Percentiles rank a stretch among this genome's conserved stretches.
Evolutionary conservation across 2,113 vertebrate species (phyloP).

Genomic region (Catagonus wagneri): DNA sequence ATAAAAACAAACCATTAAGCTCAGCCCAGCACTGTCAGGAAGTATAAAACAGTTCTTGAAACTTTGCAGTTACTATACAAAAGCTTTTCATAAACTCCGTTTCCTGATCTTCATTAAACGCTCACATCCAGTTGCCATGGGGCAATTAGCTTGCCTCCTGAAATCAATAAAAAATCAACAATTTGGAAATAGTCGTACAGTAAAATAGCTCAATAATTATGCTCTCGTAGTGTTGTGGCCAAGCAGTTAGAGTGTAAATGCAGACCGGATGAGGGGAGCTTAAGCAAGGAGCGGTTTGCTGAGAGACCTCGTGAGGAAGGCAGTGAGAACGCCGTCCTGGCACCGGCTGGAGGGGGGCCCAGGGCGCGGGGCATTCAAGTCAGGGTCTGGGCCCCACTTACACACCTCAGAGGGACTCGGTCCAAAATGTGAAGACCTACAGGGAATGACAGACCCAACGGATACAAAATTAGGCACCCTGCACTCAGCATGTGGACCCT

Average conservation of each 20-base stretch:
- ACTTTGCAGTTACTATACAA: constrained; percentile 91
- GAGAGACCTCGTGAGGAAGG: constrained; percentile 51
- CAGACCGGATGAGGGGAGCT: constrained; percentile 88
- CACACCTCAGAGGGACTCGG: background rate
- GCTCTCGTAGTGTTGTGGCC: constrained; percentile 86
- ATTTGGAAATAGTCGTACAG: constrained; percentile 87
- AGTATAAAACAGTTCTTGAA: constrained; percentile 93
- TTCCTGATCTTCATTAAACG: constrained; percentile 93
- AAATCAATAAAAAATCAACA: constrained; percentile 92
- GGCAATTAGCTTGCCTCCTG: constrained; percentile 91
- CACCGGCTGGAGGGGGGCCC: background rate
- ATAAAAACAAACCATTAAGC: constrained; percentile 97
- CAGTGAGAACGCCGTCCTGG: constrained; percentile 5
- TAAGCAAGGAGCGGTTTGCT: constrained; percentile 64
- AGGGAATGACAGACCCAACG: constrained; percentile 30
- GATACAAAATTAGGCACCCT: background rate
- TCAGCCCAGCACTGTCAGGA: constrained; percentile 93
- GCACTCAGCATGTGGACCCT: background rate
- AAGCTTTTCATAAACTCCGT: constrained; percentile 92
- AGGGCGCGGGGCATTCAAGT: background rate
- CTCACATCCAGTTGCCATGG: constrained; percentile 90
- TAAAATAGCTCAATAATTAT: constrained; percentile 89
- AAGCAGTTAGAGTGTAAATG: constrained; percentile 87
- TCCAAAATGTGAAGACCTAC: background rate
- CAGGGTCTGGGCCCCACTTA: background rate